Evolutionary conservation across 2,888 invertebrate species (phyloP), one percentile per base, ranked within the genome.

Genomic region (Cerastoderma edule): DNA sequence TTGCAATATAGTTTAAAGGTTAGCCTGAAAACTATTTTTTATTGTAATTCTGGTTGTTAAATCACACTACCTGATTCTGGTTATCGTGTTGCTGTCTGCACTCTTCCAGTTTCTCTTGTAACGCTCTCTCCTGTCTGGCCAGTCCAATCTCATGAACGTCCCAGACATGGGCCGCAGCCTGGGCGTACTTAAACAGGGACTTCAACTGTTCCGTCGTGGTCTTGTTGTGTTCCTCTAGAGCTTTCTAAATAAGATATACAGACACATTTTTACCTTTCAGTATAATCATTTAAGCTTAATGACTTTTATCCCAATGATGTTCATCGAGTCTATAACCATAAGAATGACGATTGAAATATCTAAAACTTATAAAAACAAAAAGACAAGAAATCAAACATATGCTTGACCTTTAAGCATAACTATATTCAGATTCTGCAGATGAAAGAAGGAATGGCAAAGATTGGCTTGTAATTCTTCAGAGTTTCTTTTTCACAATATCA

Each of bases 91-190:
- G 77, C n/a, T 89, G 89, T 32, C 92, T 83, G 74, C 88, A 89
- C 16, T 85, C 80, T 50, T 92, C 90, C 50, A 92, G 87, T 67
- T 91, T 88, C 76, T 92, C 92, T 69, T 92, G 91, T 57, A 93
- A 82, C 6, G 89, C 87, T 24, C 91, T 75, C 85, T 93, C 92
- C 75, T 90, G 90, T 64, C 89, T 87, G 24, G 91, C 91, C 44
- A 93, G 83, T 0, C 90, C 91, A 2, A 91, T 89, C 80, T 92
- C 92, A 77, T 93, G 92, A 2, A 89, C 85, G 74, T 92, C 92
- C 92, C 92, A 93, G 8, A 92, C 80, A 72, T 92, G 91, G 0
- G 92, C 91, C 1, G 89, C 87, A 3, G 91, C 92, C 80, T 92
- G 92, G 46, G 89, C 85, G 85, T 86, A 92, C 84, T 90, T 92